Conservation (phyloP, 37 sponge, comb jelly and placozoan species). For the Crambe crambe region DNA sequence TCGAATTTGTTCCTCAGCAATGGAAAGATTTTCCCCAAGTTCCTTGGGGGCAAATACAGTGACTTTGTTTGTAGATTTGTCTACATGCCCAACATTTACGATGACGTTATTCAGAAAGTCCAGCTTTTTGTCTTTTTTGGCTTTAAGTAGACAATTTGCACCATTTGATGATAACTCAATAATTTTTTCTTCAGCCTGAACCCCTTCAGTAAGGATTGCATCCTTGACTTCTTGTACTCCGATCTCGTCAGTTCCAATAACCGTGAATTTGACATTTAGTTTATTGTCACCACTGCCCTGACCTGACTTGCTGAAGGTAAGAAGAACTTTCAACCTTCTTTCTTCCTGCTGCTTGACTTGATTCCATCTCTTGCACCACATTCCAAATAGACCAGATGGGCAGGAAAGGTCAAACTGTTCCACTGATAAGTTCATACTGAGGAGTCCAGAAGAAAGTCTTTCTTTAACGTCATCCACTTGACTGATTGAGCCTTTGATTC, state of each 20-base stretch:
- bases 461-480: slow-evolving; percentile 28
- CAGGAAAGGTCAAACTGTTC: slow-evolving; percentile 22
- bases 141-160: slow-evolving; percentile 4
- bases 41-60: slow-evolving; percentile 17
- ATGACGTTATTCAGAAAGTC: neutral
- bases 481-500: slow-evolving; percentile 26
- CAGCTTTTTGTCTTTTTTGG: slow-evolving; percentile 4
- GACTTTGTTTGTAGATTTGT: slow-evolving; percentile 5
- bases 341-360: slow-evolving; percentile 30
- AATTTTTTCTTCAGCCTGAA: slow-evolving; percentile 14
- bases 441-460: neutral
- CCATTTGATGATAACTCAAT: neutral
- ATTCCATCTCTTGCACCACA: slow-evolving; percentile 55
- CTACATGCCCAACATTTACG: slow-evolving; percentile 7
- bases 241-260: slow-evolving; percentile 28
- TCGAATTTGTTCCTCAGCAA: slow-evolving; percentile 37
- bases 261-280: slow-evolving; percentile 8
- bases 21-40: slow-evolving; percentile 24
- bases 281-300: neutral
- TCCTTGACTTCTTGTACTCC: slow-evolving; percentile 14
- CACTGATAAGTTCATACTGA: neutral
- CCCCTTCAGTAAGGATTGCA: neutral
- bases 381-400: neutral
- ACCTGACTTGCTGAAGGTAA: slow-evolving; percentile 21
- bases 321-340: slow-evolving; percentile 2